A percentile compares a stretch with the other conserved stretches of the same genome.
Evolutionary conservation across 2,797 vertebrate species (phyloP).

Genomic region (Crossoptilon crossoptilon): DNA sequence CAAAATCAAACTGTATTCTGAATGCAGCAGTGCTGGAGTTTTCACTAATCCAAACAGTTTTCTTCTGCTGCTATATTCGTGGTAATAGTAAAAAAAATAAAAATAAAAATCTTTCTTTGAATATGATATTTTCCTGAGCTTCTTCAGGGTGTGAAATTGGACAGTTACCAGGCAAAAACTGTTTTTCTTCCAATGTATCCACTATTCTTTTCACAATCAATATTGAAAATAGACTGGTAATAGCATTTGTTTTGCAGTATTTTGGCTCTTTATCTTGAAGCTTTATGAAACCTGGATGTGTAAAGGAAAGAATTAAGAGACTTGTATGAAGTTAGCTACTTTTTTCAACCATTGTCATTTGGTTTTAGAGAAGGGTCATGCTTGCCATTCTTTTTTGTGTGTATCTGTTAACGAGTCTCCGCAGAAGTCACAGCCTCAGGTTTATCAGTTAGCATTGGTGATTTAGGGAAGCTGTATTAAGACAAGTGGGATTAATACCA

Average conservation of each 20-base stretch:
- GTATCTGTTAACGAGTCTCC: background rate
- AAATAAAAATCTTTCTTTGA: background rate
- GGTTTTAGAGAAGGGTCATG: background rate
- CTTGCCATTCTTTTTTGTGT: background rate
- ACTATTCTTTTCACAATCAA: background rate
- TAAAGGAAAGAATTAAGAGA: background rate
- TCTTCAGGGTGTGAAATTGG: background rate
- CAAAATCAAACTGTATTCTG: background rate
- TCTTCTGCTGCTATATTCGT: background rate
- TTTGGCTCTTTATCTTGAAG: constrained; percentile 3
- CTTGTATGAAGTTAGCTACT: background rate
- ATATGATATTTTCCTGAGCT: background rate
- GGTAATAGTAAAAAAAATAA: background rate
- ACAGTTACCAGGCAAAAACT: background rate
- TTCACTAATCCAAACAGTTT: background rate
- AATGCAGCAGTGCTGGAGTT: background rate
- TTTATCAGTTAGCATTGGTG: constrained; percentile 28
- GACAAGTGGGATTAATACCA: constrained; percentile 19
- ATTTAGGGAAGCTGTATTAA: background rate
- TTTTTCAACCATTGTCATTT: background rate
- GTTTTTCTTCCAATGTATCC: background rate
- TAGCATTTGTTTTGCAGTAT: constrained; percentile 7
- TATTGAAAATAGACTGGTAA: constrained; percentile 8
- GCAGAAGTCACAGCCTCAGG: background rate
- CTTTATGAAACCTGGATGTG: constrained; percentile 29